Base-by-base conservation (phyloP, 53 echinoderm and acorn worm species). In the Arbacia lixula region DNA sequence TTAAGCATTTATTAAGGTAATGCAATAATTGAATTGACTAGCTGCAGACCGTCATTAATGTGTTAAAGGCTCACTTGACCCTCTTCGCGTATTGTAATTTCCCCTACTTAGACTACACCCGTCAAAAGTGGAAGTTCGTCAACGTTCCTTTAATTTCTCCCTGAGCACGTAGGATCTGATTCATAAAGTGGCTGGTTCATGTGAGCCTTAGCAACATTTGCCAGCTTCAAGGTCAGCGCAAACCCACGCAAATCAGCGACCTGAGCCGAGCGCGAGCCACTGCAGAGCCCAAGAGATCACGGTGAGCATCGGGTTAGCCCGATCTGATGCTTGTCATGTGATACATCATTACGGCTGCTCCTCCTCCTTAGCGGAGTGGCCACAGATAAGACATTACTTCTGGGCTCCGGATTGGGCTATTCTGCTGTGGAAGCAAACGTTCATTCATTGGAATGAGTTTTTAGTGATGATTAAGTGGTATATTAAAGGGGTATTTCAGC, bases 91-190 rank as follows among this genome's bases (percentile, higher is more conserved):
- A n/a, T n/a, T n/a, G n/a, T n/a, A n/a, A n/a, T n/a, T n/a, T n/a
- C n/a, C n/a, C n/a, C n/a, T n/a, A n/a, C n/a, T n/a, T n/a, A n/a
- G n/a, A n/a, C n/a, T n/a, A n/a, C n/a, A n/a, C n/a, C n/a, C n/a
- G n/a, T n/a, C n/a, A n/a, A n/a, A n/a, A n/a, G n/a, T n/a, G n/a
- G n/a, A n/a, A n/a, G n/a, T n/a, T n/a, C n/a, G n/a, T n/a, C n/a
- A n/a, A n/a, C n/a, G n/a, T n/a, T 20, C 74, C 74, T 74, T 74
- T 74, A 74, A 74, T 53, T 29, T 74, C 74, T 74, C 53, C 53
- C 53, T 74, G 32, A 53, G 52, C 74, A 53, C 31, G 33, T 74
- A 74, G 74, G 74, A 74, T 74, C 74, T 74, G 74, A 74, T 74
- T 74, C 74, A 74, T 53, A 53, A 51, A 34, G 74, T 74, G 52